Percentiles rank a stretch among this genome's conserved stretches.
These are phyloP conservation scores for Tipula lateralis DNA, from an alignment of 2,888 invertebrate genomes.

Conservation along the genomic window DNA sequence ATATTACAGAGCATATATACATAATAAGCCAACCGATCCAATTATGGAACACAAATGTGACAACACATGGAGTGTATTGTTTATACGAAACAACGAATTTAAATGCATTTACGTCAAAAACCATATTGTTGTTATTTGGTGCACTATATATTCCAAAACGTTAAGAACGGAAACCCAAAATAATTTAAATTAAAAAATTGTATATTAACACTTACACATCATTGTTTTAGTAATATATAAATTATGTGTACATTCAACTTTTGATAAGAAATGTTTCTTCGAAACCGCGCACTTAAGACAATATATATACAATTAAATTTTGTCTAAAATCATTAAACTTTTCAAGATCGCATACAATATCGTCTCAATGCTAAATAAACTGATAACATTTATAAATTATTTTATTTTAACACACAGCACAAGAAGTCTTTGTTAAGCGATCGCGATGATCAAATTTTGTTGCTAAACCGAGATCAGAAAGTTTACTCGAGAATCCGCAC, in stretches of 20 bases:
- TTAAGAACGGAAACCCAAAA: not conserved
- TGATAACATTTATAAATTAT: slow-evolving; percentile 13
- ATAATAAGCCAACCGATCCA: not conserved
- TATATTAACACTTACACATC: not conserved
- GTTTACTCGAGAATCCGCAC: slow-evolving; percentile 6
- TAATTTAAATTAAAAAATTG: not conserved
- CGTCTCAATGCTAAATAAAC: not conserved
- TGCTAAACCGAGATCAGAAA: not conserved
- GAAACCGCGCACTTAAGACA: no score
- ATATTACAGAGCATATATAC: no score
- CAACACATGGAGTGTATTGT: not conserved
- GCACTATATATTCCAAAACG: not conserved
- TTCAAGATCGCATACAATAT: not conserved
- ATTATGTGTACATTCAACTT: not conserved
- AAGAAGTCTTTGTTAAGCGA: not conserved
- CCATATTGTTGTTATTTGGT: not conserved
- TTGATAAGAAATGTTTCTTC: not conserved
- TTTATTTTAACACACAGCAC: not conserved
- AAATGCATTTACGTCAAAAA: not conserved
- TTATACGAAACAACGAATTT: not conserved
- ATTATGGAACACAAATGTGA: not conserved
- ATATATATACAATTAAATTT: not conserved
- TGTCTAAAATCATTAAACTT: slow-evolving; percentile 19
- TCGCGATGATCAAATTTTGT: not conserved
- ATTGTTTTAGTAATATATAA: not conserved